Conservation (phyloP, 2,797 vertebrate species). For the Picus viridis region DNA sequence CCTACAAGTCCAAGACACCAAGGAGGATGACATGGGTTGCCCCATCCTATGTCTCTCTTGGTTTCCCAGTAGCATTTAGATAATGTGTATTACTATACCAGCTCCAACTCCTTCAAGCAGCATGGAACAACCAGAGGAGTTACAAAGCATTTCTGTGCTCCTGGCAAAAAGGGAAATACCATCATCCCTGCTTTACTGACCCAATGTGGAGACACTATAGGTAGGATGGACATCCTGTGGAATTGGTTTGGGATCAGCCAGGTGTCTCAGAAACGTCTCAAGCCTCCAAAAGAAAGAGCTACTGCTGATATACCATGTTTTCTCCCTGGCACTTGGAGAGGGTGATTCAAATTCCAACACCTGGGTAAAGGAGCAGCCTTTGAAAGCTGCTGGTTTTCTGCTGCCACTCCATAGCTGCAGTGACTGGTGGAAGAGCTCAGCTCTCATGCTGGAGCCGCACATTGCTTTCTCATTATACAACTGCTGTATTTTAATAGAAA, state of each 20-base stretch:
- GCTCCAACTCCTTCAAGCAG: fast-evolving
- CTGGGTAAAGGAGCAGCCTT: neutral
- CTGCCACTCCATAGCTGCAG: neutral
- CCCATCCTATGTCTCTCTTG: neutral
- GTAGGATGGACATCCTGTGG: neutral
- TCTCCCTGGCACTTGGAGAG: fast-evolving
- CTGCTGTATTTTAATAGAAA: conserved; percentile 49
- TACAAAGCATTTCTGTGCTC: neutral
- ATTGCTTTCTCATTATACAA: conserved; percentile 43
- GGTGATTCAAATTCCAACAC: fast-evolving
- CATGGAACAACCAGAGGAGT: neutral
- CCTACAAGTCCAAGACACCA: neutral
- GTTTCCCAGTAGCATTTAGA: neutral
- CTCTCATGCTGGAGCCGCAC: neutral
- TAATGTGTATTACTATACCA: neutral
- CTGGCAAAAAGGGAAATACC: neutral
- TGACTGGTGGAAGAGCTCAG: neutral
- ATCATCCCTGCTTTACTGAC: neutral
- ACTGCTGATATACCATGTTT: neutral
- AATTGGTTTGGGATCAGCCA: neutral
- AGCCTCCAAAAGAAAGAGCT: neutral
- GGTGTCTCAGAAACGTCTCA: neutral
- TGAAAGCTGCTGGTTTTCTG: neutral
- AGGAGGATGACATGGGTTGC: fast-evolving
- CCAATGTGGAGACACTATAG: neutral